A percentile compares a stretch with the other conserved stretches of the same genome.
Conservation (phyloP, 2,888 invertebrate genomes). For the Spodoptera exigua region DNA sequence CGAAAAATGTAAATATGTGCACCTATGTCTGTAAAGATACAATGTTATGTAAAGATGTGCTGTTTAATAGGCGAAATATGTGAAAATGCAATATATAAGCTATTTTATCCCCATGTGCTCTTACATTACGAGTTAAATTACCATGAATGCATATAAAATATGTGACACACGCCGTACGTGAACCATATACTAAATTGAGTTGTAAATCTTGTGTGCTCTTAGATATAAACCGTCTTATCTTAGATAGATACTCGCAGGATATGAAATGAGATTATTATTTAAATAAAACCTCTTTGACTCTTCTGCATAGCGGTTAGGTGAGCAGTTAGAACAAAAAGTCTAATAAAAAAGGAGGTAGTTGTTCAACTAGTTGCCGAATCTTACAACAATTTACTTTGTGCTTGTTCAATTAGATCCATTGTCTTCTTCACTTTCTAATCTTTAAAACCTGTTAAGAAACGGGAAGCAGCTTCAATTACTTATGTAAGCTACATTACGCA, state of each 20-base stretch:
- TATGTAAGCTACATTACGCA: conserved; percentile 70
- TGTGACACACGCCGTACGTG: conserved; percentile 33
- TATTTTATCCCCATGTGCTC: conserved; percentile 17
- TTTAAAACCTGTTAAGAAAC: conserved; percentile 64
- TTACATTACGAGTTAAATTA: conserved; percentile 9
- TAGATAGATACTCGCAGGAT: conserved; percentile 9
- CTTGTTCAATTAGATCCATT: conserved; percentile 59
- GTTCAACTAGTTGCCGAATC: too few species aligned
- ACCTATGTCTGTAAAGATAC: too few species aligned
- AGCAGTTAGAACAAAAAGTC: background rate
- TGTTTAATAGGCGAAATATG: conserved; percentile 1
- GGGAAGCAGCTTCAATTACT: conserved; percentile 73
- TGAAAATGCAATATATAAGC: background rate
- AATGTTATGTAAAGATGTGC: too few species aligned
- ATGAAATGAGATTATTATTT: conserved; percentile 11
- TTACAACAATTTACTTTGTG: too few species aligned
- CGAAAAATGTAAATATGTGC: too few species aligned
- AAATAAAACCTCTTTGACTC: background rate
- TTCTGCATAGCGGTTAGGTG: background rate
- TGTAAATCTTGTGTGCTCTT: conserved; percentile 36
- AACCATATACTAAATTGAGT: conserved; percentile 34
- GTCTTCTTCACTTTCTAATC: conserved; percentile 68
- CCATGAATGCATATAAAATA: conserved; percentile 18
- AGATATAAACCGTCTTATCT: conserved; percentile 17
- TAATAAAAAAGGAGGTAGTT: background rate